Conservation (phyloP, 2,888 invertebrate genomes). For the Caenorhabditis uteleia region DNA sequence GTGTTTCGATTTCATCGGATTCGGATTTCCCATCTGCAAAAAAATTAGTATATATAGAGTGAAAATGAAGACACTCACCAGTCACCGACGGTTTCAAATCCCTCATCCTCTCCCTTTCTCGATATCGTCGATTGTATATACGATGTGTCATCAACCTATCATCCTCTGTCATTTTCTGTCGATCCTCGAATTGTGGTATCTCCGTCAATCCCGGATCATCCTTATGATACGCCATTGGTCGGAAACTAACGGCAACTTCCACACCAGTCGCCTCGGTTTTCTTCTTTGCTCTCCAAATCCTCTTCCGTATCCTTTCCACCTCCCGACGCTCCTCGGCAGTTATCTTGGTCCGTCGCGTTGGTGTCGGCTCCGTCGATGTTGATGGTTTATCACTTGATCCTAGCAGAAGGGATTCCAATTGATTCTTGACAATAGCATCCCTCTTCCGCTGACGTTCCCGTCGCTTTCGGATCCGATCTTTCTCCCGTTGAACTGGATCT, state of each 20-base stretch:
- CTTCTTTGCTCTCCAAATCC: conserved; percentile 21
- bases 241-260: too few species aligned
- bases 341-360: conserved; percentile 10
- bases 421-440: neutral
- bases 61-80: too few species aligned
- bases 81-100: too few species aligned
- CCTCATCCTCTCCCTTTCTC: conserved; percentile 10
- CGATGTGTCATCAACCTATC: conserved; percentile 17
- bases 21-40: too few species aligned
- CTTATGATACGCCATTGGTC: conserved; percentile 18
- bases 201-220: conserved; percentile 12
- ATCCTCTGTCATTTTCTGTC: conserved; percentile 9
- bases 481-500: conserved; percentile 13
- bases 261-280: neutral
- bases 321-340: conserved; percentile 18
- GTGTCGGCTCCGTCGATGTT: neutral
- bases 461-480: conserved; percentile 23
- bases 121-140: conserved; percentile 22
- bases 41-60: too few species aligned
- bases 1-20: too few species aligned
- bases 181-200: conserved; percentile 19
- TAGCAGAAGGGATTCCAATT: too few species aligned
- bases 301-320: conserved; percentile 22
- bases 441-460: conserved; percentile 14
- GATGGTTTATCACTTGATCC: neutral